A percentile compares a stretch with the other conserved stretches of the same genome.
Evolutionary conservation across 2,797 vertebrate species (phyloP).

Genomic region (Malurus splendens): DNA sequence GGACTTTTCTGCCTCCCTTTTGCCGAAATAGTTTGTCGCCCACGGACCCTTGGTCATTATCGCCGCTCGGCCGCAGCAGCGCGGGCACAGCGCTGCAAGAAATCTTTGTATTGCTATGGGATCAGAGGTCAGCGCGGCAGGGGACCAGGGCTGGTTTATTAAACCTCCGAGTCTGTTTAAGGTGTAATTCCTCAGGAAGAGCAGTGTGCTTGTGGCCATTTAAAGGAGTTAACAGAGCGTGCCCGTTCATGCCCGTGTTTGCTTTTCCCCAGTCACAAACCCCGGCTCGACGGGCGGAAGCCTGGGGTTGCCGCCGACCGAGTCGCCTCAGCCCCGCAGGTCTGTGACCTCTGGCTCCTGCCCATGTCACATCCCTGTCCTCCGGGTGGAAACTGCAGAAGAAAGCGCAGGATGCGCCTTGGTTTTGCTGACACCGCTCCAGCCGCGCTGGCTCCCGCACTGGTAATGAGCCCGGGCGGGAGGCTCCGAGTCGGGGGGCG

Average conservation of each 20-base stretch:
- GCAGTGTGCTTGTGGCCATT: not conserved
- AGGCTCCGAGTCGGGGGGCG: not conserved
- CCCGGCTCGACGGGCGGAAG: not conserved
- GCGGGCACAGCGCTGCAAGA: not conserved
- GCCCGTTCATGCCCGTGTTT: not conserved
- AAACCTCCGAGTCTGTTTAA: not conserved
- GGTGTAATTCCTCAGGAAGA: not conserved
- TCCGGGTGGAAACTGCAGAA: not conserved
- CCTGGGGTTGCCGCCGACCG: accelerated
- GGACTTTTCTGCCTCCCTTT: not conserved
- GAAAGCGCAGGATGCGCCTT: accelerated
- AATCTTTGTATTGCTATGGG: not conserved
- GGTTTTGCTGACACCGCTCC: not conserved
- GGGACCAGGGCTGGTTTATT: not conserved
- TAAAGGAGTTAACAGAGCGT: not conserved
- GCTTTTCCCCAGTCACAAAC: not conserved
- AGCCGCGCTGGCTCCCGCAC: accelerated
- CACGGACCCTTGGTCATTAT: accelerated
- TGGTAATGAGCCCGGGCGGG: not conserved
- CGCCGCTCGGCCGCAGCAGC: not conserved
- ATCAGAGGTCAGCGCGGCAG: not conserved
- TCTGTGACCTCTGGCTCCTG: not conserved
- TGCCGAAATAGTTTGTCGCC: not conserved
- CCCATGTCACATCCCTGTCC: not conserved
- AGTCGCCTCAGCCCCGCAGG: not conserved